phyloP scores from a whole-genome alignment of 2,797 vertebrate genomes.

The Sciaenops ocellatus region DNA sequence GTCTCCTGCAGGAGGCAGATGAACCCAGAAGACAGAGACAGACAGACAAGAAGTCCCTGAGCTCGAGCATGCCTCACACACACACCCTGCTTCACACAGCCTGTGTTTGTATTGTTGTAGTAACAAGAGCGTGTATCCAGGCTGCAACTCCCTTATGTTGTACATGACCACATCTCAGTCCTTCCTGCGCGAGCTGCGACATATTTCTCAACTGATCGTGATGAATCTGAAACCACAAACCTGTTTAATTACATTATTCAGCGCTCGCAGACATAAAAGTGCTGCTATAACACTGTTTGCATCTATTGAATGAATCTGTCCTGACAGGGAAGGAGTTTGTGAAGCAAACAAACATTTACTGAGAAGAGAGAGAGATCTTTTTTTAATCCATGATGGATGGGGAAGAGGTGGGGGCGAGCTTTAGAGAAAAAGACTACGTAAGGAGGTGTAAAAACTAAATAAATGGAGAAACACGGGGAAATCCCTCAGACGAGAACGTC shows the following conservation, averaged over 20 bases:
- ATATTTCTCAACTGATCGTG: background rate
- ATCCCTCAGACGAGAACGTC: conserved; percentile 41
- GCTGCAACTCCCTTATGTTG: conserved; percentile 21
- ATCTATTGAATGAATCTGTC: conserved; percentile 18
- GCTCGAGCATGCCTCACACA: conserved; percentile 5
- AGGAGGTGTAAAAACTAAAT: background rate
- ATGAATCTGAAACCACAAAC: conserved; percentile 23
- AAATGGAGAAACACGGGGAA: conserved; percentile 28
- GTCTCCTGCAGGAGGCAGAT: conserved; percentile 86
- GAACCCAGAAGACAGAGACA: conserved; percentile 46
- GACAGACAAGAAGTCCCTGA: conserved; percentile 13
- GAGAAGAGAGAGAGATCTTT: conserved; percentile 33
- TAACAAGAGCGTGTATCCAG: conserved; percentile 30
- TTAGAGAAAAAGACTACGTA: conserved; percentile 30
- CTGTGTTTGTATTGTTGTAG: conserved; percentile 43
- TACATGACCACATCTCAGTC: conserved; percentile 19
- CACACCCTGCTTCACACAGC: conserved; percentile 6
- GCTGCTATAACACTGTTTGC: conserved; percentile 9
- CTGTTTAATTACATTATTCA: conserved; percentile 8
- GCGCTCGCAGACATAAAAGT: background rate
- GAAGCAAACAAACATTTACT: conserved; percentile 35
- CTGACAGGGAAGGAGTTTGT: background rate
- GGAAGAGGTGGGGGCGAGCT: conserved; percentile 21
- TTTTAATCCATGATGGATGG: conserved; percentile 47
- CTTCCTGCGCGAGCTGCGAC: background rate